Conservation (phyloP, 2,888 invertebrate genomes). For the Cosmia pyralina region DNA sequence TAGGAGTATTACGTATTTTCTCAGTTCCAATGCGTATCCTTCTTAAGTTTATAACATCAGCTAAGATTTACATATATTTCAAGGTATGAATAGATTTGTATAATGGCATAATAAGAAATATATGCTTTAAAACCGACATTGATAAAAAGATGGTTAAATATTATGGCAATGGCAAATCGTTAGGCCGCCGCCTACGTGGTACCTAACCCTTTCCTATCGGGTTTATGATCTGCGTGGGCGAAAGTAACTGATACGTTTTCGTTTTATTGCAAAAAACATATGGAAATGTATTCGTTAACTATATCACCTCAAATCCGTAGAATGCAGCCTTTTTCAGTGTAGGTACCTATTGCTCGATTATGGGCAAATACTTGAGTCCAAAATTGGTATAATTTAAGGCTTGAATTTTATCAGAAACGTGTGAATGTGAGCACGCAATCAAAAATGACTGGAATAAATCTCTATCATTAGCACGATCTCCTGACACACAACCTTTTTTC, state of each 20-base stretch:
- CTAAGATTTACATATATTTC: not conserved
- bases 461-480: slow-evolving; percentile 46
- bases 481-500: slow-evolving; percentile 45
- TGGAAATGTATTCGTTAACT: slow-evolving; percentile 18
- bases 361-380: slow-evolving; percentile 3
- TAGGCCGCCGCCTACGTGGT: slow-evolving; percentile 45
- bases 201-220: slow-evolving; percentile 56
- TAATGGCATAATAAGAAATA: slow-evolving; percentile 12
- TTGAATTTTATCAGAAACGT: slow-evolving; percentile 4
- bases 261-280: slow-evolving; percentile 23
- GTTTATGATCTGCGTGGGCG: slow-evolving; percentile 52
- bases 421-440: slow-evolving; percentile 35
- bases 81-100: not conserved
- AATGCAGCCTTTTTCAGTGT: not conserved
- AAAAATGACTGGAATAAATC: slow-evolving; percentile 24
- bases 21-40: not conserved
- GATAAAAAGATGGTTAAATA: slow-evolving; percentile 36
- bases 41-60: not conserved
- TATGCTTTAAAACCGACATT: slow-evolving; percentile 15
- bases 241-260: slow-evolving; percentile 43
- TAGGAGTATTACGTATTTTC: not conserved
- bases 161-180: slow-evolving; percentile 41
- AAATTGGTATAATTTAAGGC: slow-evolving; percentile 13
- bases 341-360: not conserved
- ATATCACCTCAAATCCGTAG: slow-evolving; percentile 1